Evolutionary conservation across 2,113 vertebrate genomes (phyloP), one percentile per base, ranked within the genome.

Genomic region (Phycodurus eques): DNA sequence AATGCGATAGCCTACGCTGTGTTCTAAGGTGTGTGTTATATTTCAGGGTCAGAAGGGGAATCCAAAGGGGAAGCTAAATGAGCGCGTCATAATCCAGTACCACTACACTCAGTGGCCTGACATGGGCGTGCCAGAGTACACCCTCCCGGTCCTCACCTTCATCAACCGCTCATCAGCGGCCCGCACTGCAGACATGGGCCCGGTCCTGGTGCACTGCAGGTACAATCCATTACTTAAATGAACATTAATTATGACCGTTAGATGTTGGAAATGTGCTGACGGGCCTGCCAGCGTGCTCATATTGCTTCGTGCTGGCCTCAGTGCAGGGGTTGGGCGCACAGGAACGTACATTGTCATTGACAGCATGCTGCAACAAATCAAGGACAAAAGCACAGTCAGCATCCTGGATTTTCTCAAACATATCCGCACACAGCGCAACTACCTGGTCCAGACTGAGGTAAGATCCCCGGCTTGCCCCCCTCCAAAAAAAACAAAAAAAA

Each of bases 381-480:
- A 96, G 93, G 97, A 99, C 92, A 98, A 98, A 93, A 95, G 95
- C 94, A 96, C 95, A 89, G 96, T 98, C 83, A 99, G 98, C n/a
- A 94, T 96, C 90, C 94, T 98, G 88, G 97, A 96, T 71, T 99
- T 98, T 88, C 95, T 99, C 90, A 99, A 98, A 93, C 98, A 99
- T 84, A 99, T 99, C 92, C 95, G 98, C 91, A 98, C 96, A 80
- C 98, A 99, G 93, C 96, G 98, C 67, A 99, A 98, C 96, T 99
- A 98, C 94, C 95, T 99, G 86, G 98, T 99, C 91, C 98, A 99
- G 93, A 99, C 98, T 14, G 98, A 99, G 96, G 98, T 98, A 92
- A 69, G 64, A 46, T 4, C 54, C 54, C 59, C 59, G 27, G 19
- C 20, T 51, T 51, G 12, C 46, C 46, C 46, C 46, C 2, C 15